Evolutionary conservation across 2,888 invertebrate species (phyloP), one percentile per base, ranked within the genome.

Genomic region (Strigamia crassipes): DNA sequence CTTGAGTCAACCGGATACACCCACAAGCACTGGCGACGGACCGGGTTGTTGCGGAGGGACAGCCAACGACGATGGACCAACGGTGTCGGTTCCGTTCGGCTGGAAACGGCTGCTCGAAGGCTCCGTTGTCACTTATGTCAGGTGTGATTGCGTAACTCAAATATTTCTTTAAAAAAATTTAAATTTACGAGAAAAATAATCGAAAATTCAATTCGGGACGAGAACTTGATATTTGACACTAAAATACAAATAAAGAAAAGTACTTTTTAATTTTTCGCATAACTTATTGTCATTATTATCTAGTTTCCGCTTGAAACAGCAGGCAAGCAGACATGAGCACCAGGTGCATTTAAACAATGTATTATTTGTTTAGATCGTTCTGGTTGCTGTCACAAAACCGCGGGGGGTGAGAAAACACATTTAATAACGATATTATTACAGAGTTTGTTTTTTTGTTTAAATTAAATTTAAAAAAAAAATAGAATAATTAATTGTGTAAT

Each of bases 51-150:
- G 73, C 15, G 73, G 73, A 15, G 73, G 73, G 13, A 73, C 13
- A 4, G 23, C 73, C 6, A 31, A 27, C 13, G 73, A 73, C 0
- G 73, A 73, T 51, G 80, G 46, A 51, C 80, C 41, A 21, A 31
- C 31, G 8, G 80, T 80, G 15, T 51, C 80, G 18, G 92, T 93
- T 86, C 94, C 94, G 85, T 91, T 91, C 86, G 94, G 94, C 84
- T 94, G 94, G 94, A 93, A 92, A 88, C 90, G 94, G 87, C 89
- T 92, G 85, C 89, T 91, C 85, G 91, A 91, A 87, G 92, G 92
- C 88, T 92, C 92, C 85, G 91, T 91, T 88, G 90, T 94, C 88
- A 91, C 93, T 86, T 94, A 94, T 89, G 91, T 93, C 88, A 94
- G 94, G 94, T 94, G 87, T 89, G 89, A 82, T 23, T 78, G 5